Evolutionary conservation across 2,797 vertebrate genomes (phyloP).

Genomic region (Poecilia picta): DNA sequence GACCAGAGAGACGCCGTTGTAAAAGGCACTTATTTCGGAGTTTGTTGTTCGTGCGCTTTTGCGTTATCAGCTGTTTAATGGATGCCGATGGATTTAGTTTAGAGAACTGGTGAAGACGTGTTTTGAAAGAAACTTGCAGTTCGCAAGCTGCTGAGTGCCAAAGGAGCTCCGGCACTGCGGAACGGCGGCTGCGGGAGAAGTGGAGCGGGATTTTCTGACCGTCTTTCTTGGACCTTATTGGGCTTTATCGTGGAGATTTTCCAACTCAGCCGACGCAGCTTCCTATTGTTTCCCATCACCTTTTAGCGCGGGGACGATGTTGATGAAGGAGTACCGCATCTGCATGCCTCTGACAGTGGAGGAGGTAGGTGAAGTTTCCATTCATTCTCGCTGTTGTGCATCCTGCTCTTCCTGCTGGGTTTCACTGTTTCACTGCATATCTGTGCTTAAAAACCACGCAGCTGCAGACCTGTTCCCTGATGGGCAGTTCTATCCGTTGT

Average conservation of each 20-base stretch:
- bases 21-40: constrained; percentile 33
- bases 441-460: no score
- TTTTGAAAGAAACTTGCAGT: not conserved
- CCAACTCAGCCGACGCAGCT: constrained; percentile 6
- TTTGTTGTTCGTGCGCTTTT: constrained; percentile 34
- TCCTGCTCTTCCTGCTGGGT: not conserved
- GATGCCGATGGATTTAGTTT: not conserved
- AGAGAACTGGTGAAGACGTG: not conserved
- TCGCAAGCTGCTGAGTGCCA: constrained; percentile 12
- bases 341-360: constrained; percentile 98
- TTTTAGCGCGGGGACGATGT: constrained; percentile 80
- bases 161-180: constrained; percentile 19
- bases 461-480: not conserved
- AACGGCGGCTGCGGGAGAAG: constrained; percentile 21
- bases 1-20: not conserved
- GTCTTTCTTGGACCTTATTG: not conserved
- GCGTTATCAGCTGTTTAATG: no score
- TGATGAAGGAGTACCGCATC: constrained; percentile 98
- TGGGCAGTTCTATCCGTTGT: not conserved
- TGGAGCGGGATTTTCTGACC: constrained; percentile 35
- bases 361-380: constrained; percentile 86
- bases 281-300: constrained; percentile 13
- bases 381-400: not conserved
- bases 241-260: constrained; percentile 11
- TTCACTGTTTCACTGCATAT: not conserved